Evolutionary conservation across 2,888 invertebrate species (phyloP).

Genomic region (Papilio elwesi): DNA sequence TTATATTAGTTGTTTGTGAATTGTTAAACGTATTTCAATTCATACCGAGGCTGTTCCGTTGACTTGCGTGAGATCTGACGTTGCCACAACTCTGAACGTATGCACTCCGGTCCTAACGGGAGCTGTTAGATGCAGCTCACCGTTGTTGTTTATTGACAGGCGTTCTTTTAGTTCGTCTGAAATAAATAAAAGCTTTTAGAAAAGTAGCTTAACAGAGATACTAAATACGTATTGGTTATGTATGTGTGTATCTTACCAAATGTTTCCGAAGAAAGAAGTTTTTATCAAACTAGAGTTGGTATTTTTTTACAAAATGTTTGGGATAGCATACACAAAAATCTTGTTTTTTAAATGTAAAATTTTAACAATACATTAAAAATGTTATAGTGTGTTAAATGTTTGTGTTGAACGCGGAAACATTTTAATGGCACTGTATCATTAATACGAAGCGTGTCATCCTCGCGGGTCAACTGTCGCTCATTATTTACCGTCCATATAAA

Average conservation of each 20-base stretch:
- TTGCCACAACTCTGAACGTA: slow-evolving; percentile 65
- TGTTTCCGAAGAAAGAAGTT: too few species aligned
- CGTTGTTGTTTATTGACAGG: slow-evolving; percentile 62
- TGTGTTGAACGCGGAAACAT: slow-evolving; percentile 29
- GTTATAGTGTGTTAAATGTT: slow-evolving; percentile 26
- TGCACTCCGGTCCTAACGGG: slow-evolving; percentile 63
- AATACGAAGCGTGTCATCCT: slow-evolving; percentile 27
- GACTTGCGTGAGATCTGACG: slow-evolving; percentile 59
- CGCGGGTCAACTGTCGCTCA: slow-evolving; percentile 31
- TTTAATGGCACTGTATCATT: slow-evolving; percentile 15
- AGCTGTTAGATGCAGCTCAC: slow-evolving; percentile 66
- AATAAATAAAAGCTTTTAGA: slow-evolving; percentile 38
- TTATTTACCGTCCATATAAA: slow-evolving; percentile 34
- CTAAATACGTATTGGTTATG: too few species aligned
- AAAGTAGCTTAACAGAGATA: too few species aligned
- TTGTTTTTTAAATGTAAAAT: background rate
- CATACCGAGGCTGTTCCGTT: slow-evolving; percentile 14
- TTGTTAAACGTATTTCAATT: too few species aligned
- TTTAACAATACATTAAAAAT: slow-evolving; percentile 3
- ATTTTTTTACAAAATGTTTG: background rate
- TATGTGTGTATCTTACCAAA: too few species aligned
- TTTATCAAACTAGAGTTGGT: background rate
- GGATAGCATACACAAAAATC: background rate
- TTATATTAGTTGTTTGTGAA: too few species aligned
- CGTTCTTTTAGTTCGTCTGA: slow-evolving; percentile 65